These are phyloP conservation scores for Neodiprion fabricii DNA, from an alignment of 1,140 invertebrate species.

Conservation along the genomic window DNA sequence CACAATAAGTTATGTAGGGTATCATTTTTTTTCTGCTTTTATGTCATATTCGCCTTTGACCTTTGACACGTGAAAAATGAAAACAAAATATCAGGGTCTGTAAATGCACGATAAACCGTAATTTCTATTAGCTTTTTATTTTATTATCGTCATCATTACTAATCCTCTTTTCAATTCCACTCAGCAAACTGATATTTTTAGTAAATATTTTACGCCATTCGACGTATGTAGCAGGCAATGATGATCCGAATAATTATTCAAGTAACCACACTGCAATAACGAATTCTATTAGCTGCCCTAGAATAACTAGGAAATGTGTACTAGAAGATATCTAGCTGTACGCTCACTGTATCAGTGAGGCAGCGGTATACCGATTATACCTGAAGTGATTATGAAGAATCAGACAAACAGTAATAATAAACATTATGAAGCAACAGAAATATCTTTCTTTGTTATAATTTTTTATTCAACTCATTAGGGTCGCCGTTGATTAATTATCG, in stretches of 20 bases:
- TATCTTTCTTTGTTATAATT: constrained; percentile 25
- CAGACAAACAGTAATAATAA: constrained; percentile 54
- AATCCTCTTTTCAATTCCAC: background rate
- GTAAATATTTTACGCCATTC: background rate
- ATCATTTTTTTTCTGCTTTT: constrained; percentile 35
- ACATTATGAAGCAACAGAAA: constrained; percentile 30
- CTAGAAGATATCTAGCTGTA: constrained; percentile 29
- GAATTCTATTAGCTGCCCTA: background rate
- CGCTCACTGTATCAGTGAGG: constrained; percentile 62
- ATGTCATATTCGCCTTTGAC: constrained; percentile 15
- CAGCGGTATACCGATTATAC: constrained; percentile 44
- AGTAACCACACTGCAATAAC: background rate
- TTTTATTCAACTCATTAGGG: background rate
- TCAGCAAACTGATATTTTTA: background rate
- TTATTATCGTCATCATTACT: background rate
- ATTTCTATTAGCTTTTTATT: background rate
- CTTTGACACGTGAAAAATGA: background rate
- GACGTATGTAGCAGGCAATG: background rate
- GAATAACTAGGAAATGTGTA: background rate
- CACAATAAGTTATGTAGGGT: constrained; percentile 37
- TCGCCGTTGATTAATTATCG: too few species aligned
- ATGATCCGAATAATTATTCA: background rate
- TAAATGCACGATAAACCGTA: background rate
- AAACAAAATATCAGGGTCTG: background rate
- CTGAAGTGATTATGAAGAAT: constrained; percentile 29